Evolutionary conservation across 1,140 invertebrate species (phyloP), one percentile per base, ranked within the genome.

Genomic region (Melanaphis sacchari): DNA sequence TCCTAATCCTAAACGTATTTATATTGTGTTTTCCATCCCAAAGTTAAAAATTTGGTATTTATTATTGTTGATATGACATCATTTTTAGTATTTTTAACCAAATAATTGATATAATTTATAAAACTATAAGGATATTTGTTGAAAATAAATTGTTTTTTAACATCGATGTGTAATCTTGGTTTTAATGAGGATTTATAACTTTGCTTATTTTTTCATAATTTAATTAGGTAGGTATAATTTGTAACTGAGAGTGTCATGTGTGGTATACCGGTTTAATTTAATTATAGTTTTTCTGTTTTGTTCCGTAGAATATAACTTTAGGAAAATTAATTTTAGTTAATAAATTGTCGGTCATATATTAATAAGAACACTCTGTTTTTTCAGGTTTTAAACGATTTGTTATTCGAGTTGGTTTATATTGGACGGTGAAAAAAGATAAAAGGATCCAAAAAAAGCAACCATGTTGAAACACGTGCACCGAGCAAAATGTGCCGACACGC

Each of bases 381-480:
- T 52, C 52, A 90, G 88, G 38, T 49, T 49, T 90, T 59, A n/a
- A 90, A 40, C 43, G 18, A 11, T 38, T 59, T 36, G 46, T 89
- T 36, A 26, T 38, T 52, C 7, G 31, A 36, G 36, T 40, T 31
- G 22, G 52, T 90, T 36, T 90, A 21, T 26, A 36, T 59, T n/a
- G 49, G 31, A 40, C 22, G 52, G 88, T 24, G 36, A 59, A 24
- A 89, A 49, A 26, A 49, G 18, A 54, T 89, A 89, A 89, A 89
- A 89, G 87, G 46, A 26, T 38, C 22, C 46, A 52, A 40, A 41
- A 89, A 54, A 52, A 89, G 7, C 54, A 40, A n/a, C 49, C 11
- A 93, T 93, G 91, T 84, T 93, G 38, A 93, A 93, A 82, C 91
- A 93, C 91, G 91, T 93, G 91, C 91, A 93, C 91, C 81, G 91